These are phyloP conservation scores for Meta bourneti DNA, from an alignment of 2,888 invertebrate species.

Conservation along the genomic window DNA sequence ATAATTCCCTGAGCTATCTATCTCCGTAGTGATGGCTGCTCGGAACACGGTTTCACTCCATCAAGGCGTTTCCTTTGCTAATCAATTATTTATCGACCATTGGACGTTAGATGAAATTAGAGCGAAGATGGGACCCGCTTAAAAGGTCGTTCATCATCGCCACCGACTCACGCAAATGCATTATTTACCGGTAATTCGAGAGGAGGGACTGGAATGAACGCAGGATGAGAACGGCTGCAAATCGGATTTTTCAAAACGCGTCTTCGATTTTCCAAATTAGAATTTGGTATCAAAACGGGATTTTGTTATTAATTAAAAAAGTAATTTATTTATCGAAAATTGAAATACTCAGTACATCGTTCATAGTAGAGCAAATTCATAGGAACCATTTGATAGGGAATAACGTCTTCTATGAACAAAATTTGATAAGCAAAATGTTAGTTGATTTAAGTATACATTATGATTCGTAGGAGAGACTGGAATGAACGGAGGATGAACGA, in stretches of 20 bases:
- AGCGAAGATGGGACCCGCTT: constrained; percentile 76
- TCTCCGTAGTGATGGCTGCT: constrained; percentile 65
- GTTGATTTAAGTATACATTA: no score
- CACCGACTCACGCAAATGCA: constrained; percentile 75
- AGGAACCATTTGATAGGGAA: no score
- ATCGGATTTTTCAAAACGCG: neutral
- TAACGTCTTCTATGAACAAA: no score
- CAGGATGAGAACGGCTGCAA: neutral
- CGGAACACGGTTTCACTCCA: constrained; percentile 49
- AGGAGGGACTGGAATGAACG: constrained; percentile 12
- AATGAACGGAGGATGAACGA: no score
- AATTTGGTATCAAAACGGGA: no score
- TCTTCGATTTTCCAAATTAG: no score
- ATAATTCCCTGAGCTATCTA: constrained; percentile 67
- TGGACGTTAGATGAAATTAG: constrained; percentile 76
- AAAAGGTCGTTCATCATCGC: constrained; percentile 75
- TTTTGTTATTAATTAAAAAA: no score
- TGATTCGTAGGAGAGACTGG: no score
- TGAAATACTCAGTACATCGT: no score
- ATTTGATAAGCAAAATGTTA: no score
- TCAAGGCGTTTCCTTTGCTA: constrained; percentile 71
- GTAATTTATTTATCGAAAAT: no score
- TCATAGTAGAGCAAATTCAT: no score
- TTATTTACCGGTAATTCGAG: constrained; percentile 74
- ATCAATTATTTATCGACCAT: constrained; percentile 76